Evolutionary conservation across 2,888 invertebrate genomes (phyloP), one percentile per base, ranked within the genome.

Genomic region (Cheilosia scutellata): DNA sequence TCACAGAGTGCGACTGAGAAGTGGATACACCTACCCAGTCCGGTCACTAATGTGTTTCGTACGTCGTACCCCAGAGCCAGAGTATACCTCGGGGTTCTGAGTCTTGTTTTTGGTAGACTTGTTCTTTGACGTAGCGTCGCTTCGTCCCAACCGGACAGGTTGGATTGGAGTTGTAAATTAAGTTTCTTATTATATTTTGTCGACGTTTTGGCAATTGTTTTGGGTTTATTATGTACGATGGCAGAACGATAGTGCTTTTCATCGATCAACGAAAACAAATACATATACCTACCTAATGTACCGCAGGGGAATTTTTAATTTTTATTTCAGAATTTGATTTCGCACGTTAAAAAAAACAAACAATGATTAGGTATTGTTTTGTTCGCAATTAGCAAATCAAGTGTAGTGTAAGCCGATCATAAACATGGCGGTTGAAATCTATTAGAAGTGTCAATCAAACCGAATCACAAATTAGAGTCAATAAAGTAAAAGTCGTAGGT

Each of bases 121-220:
- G 84, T 84, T 84, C 74, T 58, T 58, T 70, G 33, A 83, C 20
- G 20, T 20, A 20, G 20, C 20, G 20, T 20, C 57, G 68, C n/a
- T n/a, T 75, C 58, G 70, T 47, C 53, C 74, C 75, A 75, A 40
- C 74, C 79, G 70, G 84, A 79, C 84, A 70, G 65, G 79, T 75
- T 84, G 75, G 60, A 27, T 44, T 65, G 53, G 53, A 53, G 65
- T 65, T 84, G 75, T 71, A 84, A 79, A 79, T 84, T 78, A 74
- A 83, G 55, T 72, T 74, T 78, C 66, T 74, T 78, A 78, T 68
- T 70, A 44, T 65, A 57, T 74, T 20, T 65, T n/a, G 68, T 75
- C 44, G 72, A 25, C 49, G 51, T 68, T 78, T 78, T 63, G 83
- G 74, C 63, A 74, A 75, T 62, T 70, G 33, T 55, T 20, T 42